Conservation (phyloP, 2,113 vertebrate species). For the Micromys minutus region DNA sequence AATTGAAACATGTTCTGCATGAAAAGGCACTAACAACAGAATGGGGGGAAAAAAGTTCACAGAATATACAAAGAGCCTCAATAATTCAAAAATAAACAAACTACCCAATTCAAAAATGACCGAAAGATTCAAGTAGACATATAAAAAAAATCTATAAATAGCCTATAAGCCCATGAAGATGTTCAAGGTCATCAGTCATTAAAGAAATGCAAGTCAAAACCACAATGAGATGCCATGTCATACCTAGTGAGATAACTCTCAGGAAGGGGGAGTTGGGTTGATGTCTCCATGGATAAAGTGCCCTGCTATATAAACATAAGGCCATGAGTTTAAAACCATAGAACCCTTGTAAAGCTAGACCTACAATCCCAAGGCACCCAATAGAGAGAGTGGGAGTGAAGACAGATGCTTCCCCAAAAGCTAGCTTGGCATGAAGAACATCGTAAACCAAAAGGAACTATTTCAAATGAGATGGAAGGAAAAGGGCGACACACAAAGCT, state of each 20-base stretch:
- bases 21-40: background rate
- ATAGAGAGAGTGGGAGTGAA: background rate
- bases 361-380: background rate
- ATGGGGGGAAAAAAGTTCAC: background rate
- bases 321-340: background rate
- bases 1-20: background rate
- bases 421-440: too few species aligned
- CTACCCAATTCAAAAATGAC: background rate
- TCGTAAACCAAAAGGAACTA: background rate
- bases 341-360: background rate
- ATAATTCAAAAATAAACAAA: background rate
- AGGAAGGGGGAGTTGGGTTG: background rate
- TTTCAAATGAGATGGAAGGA: background rate
- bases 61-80: background rate
- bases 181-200: background rate
- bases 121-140: background rate
- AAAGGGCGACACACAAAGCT: background rate
- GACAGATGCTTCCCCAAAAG: background rate
- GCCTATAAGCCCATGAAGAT: background rate
- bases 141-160: background rate
- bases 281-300: background rate
- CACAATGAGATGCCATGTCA: background rate
- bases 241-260: background rate
- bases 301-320: background rate
- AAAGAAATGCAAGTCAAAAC: background rate